A percentile compares a stretch with the other conserved stretches of the same genome.
Evolutionary conservation across 1,140 invertebrate genomes (phyloP).

Genomic region (Brachionus rubens): DNA sequence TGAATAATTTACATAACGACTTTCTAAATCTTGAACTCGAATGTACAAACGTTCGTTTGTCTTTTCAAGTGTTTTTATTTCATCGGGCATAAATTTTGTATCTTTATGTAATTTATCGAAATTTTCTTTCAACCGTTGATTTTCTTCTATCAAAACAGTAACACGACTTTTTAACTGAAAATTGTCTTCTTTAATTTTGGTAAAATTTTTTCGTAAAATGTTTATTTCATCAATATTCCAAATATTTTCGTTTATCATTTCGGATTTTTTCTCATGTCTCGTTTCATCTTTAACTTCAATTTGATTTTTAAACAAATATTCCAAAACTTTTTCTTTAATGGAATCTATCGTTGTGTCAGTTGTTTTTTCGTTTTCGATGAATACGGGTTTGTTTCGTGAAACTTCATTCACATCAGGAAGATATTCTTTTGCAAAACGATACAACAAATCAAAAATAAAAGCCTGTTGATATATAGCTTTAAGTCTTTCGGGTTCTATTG

Average conservation of each 20-base stretch:
- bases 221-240: constrained; percentile 14
- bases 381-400: not conserved
- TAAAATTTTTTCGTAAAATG: constrained; percentile 22
- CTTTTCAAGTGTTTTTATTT: constrained; percentile 44
- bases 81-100: constrained; percentile 16
- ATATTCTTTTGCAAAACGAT: constrained; percentile 41
- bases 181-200: constrained; percentile 39
- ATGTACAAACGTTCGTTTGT: constrained; percentile 39
- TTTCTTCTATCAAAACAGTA: not conserved
- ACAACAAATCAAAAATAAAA: constrained; percentile 35
- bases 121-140: not conserved
- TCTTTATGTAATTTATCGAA: constrained; percentile 3
- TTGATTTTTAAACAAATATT: constrained; percentile 32
- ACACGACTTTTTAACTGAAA: constrained; percentile 10
- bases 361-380: constrained; percentile 2
- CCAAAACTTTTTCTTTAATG: constrained; percentile 37
- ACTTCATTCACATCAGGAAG: not conserved
- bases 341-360: constrained; percentile 20
- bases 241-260: not conserved
- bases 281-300: not conserved
- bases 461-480: constrained; percentile 38
- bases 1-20: not conserved
- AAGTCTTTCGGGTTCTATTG: constrained; percentile 37
- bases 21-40: constrained; percentile 16
- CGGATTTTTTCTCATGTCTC: not conserved